These are phyloP conservation scores for Myiozetetes cayanensis DNA, from an alignment of 2,113 vertebrate species.

Conservation along the genomic window DNA sequence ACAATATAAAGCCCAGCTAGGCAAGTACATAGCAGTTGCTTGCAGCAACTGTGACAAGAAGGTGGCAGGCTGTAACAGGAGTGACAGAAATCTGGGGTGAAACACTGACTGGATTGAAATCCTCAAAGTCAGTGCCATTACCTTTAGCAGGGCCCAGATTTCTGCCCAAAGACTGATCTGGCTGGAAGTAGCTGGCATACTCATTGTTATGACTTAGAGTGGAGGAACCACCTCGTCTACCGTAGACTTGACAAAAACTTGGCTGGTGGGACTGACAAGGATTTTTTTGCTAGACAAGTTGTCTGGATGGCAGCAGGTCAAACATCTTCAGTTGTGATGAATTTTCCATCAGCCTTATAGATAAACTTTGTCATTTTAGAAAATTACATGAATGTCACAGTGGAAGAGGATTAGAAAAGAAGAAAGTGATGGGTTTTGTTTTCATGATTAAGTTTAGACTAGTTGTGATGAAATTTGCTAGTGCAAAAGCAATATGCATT, in stretches of 20 bases:
- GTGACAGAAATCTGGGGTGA: neutral
- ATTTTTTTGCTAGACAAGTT: neutral
- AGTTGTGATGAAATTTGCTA: neutral
- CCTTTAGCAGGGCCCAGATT: neutral
- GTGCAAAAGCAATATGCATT: neutral
- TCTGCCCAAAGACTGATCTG: neutral
- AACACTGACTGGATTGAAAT: neutral
- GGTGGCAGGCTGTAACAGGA: neutral
- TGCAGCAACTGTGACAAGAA: neutral
- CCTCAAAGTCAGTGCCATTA: neutral
- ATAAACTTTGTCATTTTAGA: neutral
- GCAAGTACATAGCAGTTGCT: neutral
- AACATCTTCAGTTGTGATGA: neutral
- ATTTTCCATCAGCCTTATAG: neutral
- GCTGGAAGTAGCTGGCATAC: neutral
- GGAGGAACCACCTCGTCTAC: neutral
- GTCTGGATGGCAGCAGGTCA: neutral
- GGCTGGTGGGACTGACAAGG: neutral
- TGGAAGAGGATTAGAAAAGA: neutral
- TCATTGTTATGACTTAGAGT: neutral
- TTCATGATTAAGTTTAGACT: neutral
- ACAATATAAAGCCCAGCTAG: neutral
- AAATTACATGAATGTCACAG: neutral
- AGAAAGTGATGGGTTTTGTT: neutral
- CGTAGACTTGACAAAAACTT: neutral